A percentile compares a stretch with the other conserved stretches of the same genome.
phyloP scores from a whole-genome alignment of 2,797 vertebrate genomes.

The Phoeniculus purpureus region DNA sequence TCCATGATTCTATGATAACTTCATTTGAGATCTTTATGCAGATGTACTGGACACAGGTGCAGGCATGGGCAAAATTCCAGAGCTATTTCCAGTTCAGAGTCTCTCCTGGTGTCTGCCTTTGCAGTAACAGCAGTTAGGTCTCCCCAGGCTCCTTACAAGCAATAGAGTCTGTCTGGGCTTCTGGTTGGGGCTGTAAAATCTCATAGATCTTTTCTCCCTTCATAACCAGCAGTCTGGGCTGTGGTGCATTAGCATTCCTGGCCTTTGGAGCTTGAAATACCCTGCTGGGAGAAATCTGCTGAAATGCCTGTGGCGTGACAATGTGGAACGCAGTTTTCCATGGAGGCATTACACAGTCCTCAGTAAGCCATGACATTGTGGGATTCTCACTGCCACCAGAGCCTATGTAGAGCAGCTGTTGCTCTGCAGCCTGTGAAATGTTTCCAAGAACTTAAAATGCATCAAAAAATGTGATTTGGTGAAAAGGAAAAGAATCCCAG shows the following conservation, averaged over 20 bases:
- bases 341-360: not conserved
- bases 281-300: not conserved
- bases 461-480: not conserved
- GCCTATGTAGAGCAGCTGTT: not conserved
- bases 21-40: not conserved
- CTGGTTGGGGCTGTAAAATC: not conserved
- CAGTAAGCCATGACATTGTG: rapidly evolving
- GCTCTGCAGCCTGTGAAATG: not conserved
- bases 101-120: not conserved
- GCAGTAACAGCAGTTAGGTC: not conserved
- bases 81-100: not conserved
- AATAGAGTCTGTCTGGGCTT: not conserved
- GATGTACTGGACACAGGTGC: not conserved
- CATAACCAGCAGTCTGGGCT: not conserved
- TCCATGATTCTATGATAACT: not conserved
- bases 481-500: not conserved
- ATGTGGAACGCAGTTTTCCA: not conserved
- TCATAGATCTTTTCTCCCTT: not conserved
- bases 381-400: not conserved
- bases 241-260: not conserved
- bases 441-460: not conserved
- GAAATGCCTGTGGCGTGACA: not conserved
- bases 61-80: not conserved
- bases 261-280: not conserved
- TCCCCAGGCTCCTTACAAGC: not conserved